Evolutionary conservation across 2,797 vertebrate species (phyloP).

Genomic region (Cossypha dichroa): DNA sequence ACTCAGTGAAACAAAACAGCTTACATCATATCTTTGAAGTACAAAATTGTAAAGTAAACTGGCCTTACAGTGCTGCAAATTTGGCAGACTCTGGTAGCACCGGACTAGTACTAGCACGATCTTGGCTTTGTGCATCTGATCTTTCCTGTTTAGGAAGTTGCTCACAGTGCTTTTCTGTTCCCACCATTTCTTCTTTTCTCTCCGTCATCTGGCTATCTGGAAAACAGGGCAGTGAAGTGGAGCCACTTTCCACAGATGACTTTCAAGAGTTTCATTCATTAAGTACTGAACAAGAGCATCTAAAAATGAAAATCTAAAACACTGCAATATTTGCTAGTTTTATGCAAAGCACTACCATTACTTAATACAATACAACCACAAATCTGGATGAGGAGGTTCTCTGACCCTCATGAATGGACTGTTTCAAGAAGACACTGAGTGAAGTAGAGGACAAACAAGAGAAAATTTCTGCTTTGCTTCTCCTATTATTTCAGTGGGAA

Average conservation of each 20-base stretch:
- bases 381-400: neutral
- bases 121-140: constrained; percentile 68
- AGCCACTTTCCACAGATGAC: neutral
- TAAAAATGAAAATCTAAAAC: neutral
- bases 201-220: constrained; percentile 66
- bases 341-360: neutral
- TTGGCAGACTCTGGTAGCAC: constrained; percentile 67
- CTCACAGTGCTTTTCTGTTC: constrained; percentile 63
- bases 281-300: neutral
- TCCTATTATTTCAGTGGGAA: neutral
- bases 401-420: rapidly evolving
- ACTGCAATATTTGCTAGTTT: neutral
- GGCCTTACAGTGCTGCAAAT: constrained; percentile 75
- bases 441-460: neutral
- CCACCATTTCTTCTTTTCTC: constrained; percentile 68
- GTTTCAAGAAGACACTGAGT: neutral
- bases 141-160: constrained; percentile 68
- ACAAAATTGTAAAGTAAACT: constrained; percentile 50
- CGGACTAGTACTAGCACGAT: constrained; percentile 63
- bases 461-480: constrained; percentile 5
- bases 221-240: constrained; percentile 68
- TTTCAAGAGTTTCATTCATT: neutral
- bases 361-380: neutral
- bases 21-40: constrained; percentile 62
- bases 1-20: constrained; percentile 42